Evolutionary conservation across 2,113 vertebrate species (phyloP).

Genomic region (Entosphenus tridentatus): DNA sequence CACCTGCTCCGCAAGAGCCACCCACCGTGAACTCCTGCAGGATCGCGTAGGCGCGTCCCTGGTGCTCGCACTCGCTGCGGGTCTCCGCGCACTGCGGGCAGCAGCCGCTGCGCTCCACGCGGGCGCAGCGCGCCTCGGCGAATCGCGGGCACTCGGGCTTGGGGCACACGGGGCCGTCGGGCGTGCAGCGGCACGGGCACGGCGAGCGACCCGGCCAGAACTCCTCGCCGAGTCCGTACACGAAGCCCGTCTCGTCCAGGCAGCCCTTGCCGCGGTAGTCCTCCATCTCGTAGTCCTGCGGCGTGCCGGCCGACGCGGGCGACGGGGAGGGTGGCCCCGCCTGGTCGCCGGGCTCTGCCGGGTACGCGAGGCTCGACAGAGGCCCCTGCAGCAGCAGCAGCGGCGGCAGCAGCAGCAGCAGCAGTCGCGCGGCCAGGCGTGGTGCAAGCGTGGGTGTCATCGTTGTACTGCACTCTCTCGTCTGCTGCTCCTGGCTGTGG

Average conservation of each 20-base stretch:
- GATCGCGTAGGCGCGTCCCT: neutral
- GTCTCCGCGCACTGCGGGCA: neutral
- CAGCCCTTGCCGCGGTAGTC: conserved; percentile 95
- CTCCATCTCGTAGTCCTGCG: conserved; percentile 73
- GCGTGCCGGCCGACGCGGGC: conserved; percentile 23
- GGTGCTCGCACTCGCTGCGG: neutral
- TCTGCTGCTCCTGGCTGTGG: no score
- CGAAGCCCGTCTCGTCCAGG: conserved; percentile 90
- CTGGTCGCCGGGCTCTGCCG: no score
- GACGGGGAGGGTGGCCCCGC: no score
- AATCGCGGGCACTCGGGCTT: conserved; percentile 60
- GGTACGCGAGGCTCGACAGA: no score
- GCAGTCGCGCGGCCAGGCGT: no score
- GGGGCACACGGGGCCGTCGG: conserved; percentile 77
- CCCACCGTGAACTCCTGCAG: conserved; percentile 5
- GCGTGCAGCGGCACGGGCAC: conserved; percentile 87
- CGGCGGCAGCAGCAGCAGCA: no score
- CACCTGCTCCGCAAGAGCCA: neutral
- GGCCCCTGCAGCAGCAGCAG: no score
- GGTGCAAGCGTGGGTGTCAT: no score
- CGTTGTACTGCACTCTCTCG: no score
- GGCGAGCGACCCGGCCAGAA: conserved; percentile 77
- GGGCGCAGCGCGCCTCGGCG: neutral
- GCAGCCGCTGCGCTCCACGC: conserved; percentile 1
- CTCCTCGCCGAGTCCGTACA: conserved; percentile 80